Evolutionary conservation across 2,888 invertebrate species (phyloP).

Genomic region (Drosophila gaucha): DNA sequence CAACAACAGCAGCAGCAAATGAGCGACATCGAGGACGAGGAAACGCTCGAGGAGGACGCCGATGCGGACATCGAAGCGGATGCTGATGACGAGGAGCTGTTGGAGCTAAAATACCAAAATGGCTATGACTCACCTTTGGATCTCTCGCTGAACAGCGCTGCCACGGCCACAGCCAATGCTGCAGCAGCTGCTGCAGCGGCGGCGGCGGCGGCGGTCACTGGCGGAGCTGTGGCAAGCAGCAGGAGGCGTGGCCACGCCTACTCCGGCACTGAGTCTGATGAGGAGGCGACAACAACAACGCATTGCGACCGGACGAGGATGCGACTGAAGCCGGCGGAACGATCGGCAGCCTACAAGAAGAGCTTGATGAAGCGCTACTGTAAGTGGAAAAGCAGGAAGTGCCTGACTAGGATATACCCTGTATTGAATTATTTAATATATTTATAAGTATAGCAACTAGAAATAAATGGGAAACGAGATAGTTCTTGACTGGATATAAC

Average conservation of each 20-base stretch:
- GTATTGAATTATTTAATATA: not conserved
- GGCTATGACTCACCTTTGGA: slow-evolving; percentile 91
- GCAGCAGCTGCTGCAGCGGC: slow-evolving; percentile 42
- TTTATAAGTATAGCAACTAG: not conserved
- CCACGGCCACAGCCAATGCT: slow-evolving; percentile 48
- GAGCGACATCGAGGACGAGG: slow-evolving; percentile 71
- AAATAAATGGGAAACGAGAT: not conserved
- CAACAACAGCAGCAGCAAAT: slow-evolving; percentile 50
- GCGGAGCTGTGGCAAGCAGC: slow-evolving; percentile 18
- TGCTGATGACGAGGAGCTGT: slow-evolving; percentile 65
- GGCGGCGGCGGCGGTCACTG: slow-evolving; percentile 32
- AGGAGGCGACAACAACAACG: slow-evolving; percentile 80
- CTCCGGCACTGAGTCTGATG: slow-evolving; percentile 92
- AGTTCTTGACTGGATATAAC: not conserved
- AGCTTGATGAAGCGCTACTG: slow-evolving; percentile 96
- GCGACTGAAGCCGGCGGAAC: slow-evolving; percentile 81
- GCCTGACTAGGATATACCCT: slow-evolving; percentile 7
- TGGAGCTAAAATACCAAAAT: slow-evolving; percentile 77
- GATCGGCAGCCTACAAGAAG: slow-evolving; percentile 92
- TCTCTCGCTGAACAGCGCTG: slow-evolving; percentile 87
- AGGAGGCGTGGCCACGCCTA: slow-evolving; percentile 86
- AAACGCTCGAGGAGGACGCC: slow-evolving; percentile 60
- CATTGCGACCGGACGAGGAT: slow-evolving; percentile 68
- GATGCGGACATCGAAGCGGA: slow-evolving; percentile 77
- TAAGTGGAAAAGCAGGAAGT: slow-evolving; percentile 88